Evolutionary conservation across 2,113 vertebrate species (phyloP).

Genomic region (Eublepharis macularius): DNA sequence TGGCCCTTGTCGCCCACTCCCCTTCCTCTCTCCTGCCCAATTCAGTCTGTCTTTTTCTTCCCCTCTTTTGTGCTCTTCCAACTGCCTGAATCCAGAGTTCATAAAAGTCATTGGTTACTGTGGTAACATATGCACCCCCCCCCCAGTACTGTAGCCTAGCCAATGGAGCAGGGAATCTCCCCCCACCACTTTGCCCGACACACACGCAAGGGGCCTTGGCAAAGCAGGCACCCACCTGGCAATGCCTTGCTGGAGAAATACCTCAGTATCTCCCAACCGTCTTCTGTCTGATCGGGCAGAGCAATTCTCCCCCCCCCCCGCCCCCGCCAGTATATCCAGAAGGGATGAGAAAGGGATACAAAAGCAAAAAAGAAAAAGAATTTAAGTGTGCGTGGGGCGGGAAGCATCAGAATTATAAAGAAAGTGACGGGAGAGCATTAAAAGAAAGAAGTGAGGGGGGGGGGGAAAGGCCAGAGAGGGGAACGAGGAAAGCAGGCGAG

Average conservation of each 20-base stretch:
- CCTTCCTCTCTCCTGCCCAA: neutral
- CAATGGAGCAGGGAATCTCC: conserved; percentile 37
- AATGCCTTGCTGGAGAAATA: neutral
- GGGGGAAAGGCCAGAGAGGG: neutral
- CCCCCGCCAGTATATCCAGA: neutral
- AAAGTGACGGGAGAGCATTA: neutral
- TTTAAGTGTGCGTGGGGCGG: neutral
- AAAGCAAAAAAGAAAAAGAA: neutral
- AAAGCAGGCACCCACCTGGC: conserved; percentile 16
- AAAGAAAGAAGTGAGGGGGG: neutral
- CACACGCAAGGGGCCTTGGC: conserved; percentile 8
- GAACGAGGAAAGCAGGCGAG: neutral
- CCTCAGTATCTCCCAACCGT: neutral
- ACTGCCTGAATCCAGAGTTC: conserved; percentile 68
- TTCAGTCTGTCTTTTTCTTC: conserved; percentile 23
- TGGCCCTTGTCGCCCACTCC: neutral
- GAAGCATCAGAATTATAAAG: neutral
- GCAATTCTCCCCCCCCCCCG: neutral
- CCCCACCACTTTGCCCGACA: neutral
- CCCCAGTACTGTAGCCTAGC: conserved; percentile 6
- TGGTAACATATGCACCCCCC: conserved; percentile 61
- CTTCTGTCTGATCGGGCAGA: neutral
- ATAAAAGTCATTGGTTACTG: conserved; percentile 72
- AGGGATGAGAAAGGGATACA: neutral
- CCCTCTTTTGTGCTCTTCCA: conserved; percentile 68